Percentiles rank a stretch among this genome's conserved stretches.
Evolutionary conservation across 2,797 vertebrate genomes (phyloP).

Genomic region (Craterocephalus amniculus): DNA sequence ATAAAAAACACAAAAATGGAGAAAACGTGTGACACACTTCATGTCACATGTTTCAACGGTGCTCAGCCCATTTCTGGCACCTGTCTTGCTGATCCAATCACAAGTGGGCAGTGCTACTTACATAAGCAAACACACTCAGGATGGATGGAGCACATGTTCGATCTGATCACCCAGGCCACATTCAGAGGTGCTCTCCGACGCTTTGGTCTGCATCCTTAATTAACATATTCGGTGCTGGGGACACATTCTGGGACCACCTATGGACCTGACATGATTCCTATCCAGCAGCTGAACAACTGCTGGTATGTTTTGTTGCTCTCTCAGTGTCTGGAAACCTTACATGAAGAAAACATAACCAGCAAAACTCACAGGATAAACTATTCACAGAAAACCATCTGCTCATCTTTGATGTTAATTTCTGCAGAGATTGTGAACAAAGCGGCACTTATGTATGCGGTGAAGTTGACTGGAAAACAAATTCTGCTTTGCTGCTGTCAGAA

Average conservation of each 20-base stretch:
- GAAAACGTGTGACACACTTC: slow-evolving; percentile 19
- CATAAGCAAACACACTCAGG: neutral
- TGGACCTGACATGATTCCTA: neutral
- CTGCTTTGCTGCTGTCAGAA: neutral
- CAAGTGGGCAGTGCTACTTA: neutral
- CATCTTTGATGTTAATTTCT: neutral
- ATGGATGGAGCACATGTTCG: neutral
- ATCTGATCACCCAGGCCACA: neutral
- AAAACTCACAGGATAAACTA: neutral
- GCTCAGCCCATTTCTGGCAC: neutral
- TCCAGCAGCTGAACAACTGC: neutral
- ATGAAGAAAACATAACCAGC: neutral
- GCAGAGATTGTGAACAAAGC: neutral
- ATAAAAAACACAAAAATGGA: slow-evolving; percentile 40
- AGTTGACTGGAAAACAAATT: neutral
- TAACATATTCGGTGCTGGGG: neutral
- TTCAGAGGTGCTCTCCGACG: neutral
- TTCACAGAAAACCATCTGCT: neutral
- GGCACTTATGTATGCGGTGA: neutral
- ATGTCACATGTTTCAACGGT: slow-evolving; percentile 21
- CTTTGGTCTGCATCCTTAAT: neutral
- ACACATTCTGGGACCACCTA: neutral
- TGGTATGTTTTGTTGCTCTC: neutral
- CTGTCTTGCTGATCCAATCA: neutral
- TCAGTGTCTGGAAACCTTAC: neutral